Evolutionary conservation across 2,888 invertebrate species (phyloP), one percentile per base, ranked within the genome.

Genomic region (Pyrocoelia pectoralis): DNA sequence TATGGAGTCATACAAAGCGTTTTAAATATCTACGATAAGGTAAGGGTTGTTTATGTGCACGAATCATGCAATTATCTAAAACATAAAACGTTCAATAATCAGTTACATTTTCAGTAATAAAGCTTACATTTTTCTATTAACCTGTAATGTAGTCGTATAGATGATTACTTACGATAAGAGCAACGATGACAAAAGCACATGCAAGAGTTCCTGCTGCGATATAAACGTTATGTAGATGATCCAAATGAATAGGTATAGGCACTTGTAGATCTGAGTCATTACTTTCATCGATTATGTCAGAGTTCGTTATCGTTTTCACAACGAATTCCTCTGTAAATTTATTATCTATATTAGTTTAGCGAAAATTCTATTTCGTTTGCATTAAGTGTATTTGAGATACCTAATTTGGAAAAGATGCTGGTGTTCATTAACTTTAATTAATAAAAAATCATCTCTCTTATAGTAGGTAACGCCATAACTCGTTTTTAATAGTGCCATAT

Each of bases 171-270:
- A 92, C 91, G 81, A 91, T 90, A 67, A 90, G 83, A 51, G 89
- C 87, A 54, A 92, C 91, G 73, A 92, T 88, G 66, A 90, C 85
- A 63, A 92, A 87, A 55, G 91, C 91, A 46, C 90, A 88, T 38
- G 89, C 89, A 66, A 92, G 85, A 6, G 91, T 91, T 54, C 91
- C 91, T 18, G 89, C 90, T 8, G 91, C 91, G 73, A 92, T 90
- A 81, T 91, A 92, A 72, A 92, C 88, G 80, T 90, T 92, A 82
- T 91, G 91, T 66, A 88, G 82, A 41, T 88, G 85, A 76, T 88
- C 87, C 75, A 88, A 84, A 78, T 86, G 86, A 63, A 86, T 80
- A 0, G 86, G 84, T 57, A 89, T 68, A 8, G 75, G 74, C 67
- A 75, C 69, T 58, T 73, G 69, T 49, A 74, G 64, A 55, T 71